phyloP scores from a whole-genome alignment of 2,797 vertebrate species.

The Sebastes minor region DNA sequence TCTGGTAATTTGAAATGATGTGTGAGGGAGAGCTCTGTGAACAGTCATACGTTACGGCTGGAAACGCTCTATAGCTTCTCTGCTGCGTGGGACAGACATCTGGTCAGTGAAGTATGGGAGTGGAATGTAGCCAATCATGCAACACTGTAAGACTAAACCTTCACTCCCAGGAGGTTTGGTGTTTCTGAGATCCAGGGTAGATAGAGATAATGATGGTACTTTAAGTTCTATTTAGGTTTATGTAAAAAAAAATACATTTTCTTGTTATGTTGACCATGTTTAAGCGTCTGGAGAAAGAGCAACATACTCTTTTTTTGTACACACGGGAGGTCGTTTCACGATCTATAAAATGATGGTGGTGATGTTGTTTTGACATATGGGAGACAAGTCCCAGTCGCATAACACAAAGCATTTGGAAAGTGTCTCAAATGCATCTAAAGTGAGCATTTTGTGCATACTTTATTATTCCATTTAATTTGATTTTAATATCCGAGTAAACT shows the following conservation, averaged over 20 bases:
- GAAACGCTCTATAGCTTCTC: slow-evolving; percentile 11
- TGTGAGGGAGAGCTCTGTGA: slow-evolving; percentile 1
- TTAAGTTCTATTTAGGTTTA: neutral
- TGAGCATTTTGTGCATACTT: neutral
- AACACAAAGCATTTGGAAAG: neutral
- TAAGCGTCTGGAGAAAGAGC: neutral
- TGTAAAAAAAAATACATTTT: neutral
- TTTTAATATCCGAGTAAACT: neutral
- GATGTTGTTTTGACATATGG: neutral
- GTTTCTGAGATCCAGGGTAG: neutral
- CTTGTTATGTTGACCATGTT: neutral
- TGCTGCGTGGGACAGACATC: slow-evolving; percentile 61
- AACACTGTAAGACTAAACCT: slow-evolving; percentile 22
- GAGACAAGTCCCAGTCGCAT: neutral
- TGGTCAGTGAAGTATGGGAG: slow-evolving; percentile 45
- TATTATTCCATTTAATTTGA: neutral
- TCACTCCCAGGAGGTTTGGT: neutral
- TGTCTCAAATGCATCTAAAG: neutral
- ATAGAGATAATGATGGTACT: neutral
- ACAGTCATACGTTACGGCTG: slow-evolving; percentile 27
- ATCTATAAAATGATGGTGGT: neutral
- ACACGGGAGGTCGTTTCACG: neutral
- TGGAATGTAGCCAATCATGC: slow-evolving; percentile 36
- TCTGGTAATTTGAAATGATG: slow-evolving; percentile 12
- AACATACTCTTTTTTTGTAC: neutral